Base-by-base conservation (phyloP, 2,888 invertebrate species). In the Melolontha melolontha region DNA sequence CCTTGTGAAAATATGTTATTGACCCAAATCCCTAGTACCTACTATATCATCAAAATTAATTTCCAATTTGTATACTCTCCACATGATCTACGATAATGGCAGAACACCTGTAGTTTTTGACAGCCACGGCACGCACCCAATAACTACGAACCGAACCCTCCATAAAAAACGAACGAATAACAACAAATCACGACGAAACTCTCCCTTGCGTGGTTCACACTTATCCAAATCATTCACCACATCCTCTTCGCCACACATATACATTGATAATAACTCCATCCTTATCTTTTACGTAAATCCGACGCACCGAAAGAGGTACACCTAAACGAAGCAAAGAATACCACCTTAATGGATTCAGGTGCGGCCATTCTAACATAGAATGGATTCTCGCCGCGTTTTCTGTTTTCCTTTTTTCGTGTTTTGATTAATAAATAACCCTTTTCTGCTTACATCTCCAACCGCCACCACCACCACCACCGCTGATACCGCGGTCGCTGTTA, bases 41-140 rank as follows among this genome's bases (percentile, higher is more conserved):
- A 34, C 34, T 34, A 8, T 34, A 34, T 34, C 34, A 34, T 34
- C 34, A 34, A 34, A 34, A 34, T 34, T 34, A 34, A 34, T 34
- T 8, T 34, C 34, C 34, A 34, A 34, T 34, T 34, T 34, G 34
- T 34, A 34, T 34, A 34, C 34, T 34, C 34, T 34, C 34, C 34
- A 6, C 34, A 10, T 34, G 34, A 34, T 34, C 34, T 34, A 34
- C 34, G 34, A 34, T 34, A 34, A 34, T 34, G 34, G 6, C 34
- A 34, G 34, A 10, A 34, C 34, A 34, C 34, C 34, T 34, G 34
- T 34, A 34, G 34, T 34, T 10, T 34, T 34, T 34, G 34, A 34
- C 10, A 74, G 74, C 74, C 75, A 64, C 74, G 67, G 69, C 66
- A 59, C 52, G 49, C 65, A 69, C 73, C 75, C 74, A 75, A 75